Evolutionary conservation across 2,113 vertebrate genomes (phyloP).

Genomic region (Colossoma macropomum): DNA sequence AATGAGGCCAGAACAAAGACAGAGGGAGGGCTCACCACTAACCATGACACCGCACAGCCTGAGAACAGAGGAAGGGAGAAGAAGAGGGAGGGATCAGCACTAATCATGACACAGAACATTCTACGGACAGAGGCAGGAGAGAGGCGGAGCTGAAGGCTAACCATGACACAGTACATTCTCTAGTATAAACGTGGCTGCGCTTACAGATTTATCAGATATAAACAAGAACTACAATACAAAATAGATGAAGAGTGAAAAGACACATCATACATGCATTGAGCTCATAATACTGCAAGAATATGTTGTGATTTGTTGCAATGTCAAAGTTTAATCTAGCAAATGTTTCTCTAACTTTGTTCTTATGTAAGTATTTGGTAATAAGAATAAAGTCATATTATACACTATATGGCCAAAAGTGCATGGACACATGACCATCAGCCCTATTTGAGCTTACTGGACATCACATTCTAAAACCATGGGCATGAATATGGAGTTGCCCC

Average conservation of each 20-base stretch:
- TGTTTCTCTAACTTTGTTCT: too few species aligned
- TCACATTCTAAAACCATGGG: too few species aligned
- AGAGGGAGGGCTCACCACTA: constrained; percentile 42
- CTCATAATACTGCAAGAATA: too few species aligned
- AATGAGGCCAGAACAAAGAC: constrained; percentile 8
- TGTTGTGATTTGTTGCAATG: too few species aligned
- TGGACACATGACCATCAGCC: too few species aligned
- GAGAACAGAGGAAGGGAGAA: constrained; percentile 2
- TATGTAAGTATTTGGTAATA: too few species aligned
- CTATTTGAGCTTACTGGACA: too few species aligned
- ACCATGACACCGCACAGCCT: constrained; percentile 65
- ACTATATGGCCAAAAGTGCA: too few species aligned
- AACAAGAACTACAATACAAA: background rate
- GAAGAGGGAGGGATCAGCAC: constrained; percentile 45
- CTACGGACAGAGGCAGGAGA: constrained; percentile 42
- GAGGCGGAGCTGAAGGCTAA: constrained; percentile 42
- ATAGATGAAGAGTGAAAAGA: background rate
- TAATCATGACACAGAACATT: constrained; percentile 69
- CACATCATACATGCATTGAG: too few species aligned
- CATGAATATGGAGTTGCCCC: too few species aligned
- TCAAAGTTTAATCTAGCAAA: too few species aligned
- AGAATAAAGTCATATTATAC: too few species aligned
- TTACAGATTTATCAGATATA: background rate
- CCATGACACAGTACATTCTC: constrained; percentile 43
- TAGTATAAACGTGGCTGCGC: background rate